Percentiles rank a stretch among this genome's conserved stretches.
These are phyloP conservation scores for Doryteuthis pealeii DNA, from an alignment of 1,140 invertebrate genomes.

Conservation along the genomic window DNA sequence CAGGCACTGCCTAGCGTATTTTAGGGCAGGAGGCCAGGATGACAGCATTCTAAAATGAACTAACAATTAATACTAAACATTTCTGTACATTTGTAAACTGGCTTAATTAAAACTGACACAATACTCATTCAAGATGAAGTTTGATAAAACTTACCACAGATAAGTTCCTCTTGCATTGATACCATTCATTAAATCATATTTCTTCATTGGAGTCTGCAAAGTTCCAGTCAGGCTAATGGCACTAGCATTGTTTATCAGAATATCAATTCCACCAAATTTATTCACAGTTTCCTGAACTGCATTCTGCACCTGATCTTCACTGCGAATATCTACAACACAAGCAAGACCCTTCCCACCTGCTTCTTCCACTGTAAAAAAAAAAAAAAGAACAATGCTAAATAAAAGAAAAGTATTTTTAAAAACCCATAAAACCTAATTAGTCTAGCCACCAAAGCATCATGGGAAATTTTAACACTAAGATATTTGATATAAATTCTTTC, in stretches of 20 bases:
- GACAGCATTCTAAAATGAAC: too few relatives aligned
- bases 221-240: conserved; percentile 92
- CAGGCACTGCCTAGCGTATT: too few relatives aligned
- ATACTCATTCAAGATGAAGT: too few relatives aligned
- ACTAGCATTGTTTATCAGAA: conserved; percentile 92
- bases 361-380: conserved; percentile 74
- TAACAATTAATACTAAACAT: too few relatives aligned
- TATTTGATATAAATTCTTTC: too few relatives aligned
- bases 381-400: conserved; percentile 13
- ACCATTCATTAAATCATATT: conserved; percentile 61
- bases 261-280: conserved; percentile 95
- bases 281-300: conserved; percentile 87
- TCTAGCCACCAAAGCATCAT: too few relatives aligned
- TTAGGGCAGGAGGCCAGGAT: too few relatives aligned
- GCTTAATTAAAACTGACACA: too few relatives aligned
- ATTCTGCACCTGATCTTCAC: conserved; percentile 68
- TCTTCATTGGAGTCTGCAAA: conserved; percentile 87
- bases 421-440: not conserved
- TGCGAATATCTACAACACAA: conserved; percentile 90
- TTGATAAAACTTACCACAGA: conserved; percentile 57
- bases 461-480: too few relatives aligned
- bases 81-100: too few relatives aligned
- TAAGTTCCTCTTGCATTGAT: conserved; percentile 61
- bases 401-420: not conserved
- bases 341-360: conserved; percentile 88